A percentile compares a stretch with the other conserved stretches of the same genome.
These are phyloP conservation scores for Plebejus melissa DNA, from an alignment of 2,888 invertebrate species.

Conservation along the genomic window DNA sequence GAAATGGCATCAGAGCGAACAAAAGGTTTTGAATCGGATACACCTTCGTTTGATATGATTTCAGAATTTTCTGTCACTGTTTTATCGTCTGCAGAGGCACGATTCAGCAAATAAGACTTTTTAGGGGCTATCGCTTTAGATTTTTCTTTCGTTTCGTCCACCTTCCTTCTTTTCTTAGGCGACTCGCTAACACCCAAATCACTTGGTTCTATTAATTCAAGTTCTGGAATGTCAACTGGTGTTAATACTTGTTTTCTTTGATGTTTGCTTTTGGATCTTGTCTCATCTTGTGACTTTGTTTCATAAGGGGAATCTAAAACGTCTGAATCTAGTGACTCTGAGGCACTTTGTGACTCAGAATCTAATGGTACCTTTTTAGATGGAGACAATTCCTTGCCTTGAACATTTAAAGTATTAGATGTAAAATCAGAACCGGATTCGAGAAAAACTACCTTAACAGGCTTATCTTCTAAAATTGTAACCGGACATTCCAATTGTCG, in stretches of 20 bases:
- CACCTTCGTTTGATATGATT: conserved; percentile 34
- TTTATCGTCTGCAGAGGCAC: conserved; percentile 47
- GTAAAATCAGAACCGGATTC: conserved; percentile 54
- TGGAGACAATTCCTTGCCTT: conserved; percentile 62
- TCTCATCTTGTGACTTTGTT: conserved; percentile 52
- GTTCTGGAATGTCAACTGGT: conserved; percentile 65
- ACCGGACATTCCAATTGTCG: conserved; percentile 59
- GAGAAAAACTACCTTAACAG: conserved; percentile 68
- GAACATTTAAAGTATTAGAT: conserved; percentile 55
- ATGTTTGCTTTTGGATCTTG: conserved; percentile 63
- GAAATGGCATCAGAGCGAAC: conserved; percentile 53
- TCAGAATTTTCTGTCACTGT: conserved; percentile 39
- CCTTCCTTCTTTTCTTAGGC: conserved; percentile 64
- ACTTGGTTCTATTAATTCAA: conserved; percentile 67
- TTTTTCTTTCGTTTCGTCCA: conserved; percentile 60
- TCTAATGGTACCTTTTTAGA: conserved; percentile 47
- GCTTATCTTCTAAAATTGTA: conserved; percentile 69
- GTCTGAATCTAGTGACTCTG: conserved; percentile 60
- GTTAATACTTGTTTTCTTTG: conserved; percentile 73
- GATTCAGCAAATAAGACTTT: conserved; percentile 64
- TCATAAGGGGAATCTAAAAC: conserved; percentile 51
- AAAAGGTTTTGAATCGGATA: conserved; percentile 41
- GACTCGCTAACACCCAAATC: conserved; percentile 58
- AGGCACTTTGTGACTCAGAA: conserved; percentile 46
- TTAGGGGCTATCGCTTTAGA: conserved; percentile 60